phyloP scores from a whole-genome alignment of 1,140 invertebrate species.

The Penaeus chinensis region DNA sequence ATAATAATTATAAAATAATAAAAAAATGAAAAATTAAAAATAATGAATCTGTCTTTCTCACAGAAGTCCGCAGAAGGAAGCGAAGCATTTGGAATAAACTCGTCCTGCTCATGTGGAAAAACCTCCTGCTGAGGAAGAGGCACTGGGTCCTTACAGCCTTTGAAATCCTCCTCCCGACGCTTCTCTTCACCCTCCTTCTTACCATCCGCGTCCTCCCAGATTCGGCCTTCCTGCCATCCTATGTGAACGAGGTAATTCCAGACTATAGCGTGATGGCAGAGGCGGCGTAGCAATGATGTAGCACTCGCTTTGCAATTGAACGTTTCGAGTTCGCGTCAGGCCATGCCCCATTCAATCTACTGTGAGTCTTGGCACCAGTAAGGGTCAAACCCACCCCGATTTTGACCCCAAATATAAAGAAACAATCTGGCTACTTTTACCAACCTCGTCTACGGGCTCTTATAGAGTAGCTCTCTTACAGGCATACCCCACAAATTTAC shows the following conservation, averaged over 20 bases:
- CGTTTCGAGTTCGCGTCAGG: background rate
- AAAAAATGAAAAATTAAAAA: background rate
- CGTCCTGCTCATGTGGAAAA: slow-evolving; percentile 68
- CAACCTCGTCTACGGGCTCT: too few relatives aligned
- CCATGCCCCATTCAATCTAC: background rate
- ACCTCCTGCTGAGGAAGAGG: slow-evolving; percentile 67
- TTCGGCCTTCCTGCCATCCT: slow-evolving; percentile 29
- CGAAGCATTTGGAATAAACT: slow-evolving; percentile 31
- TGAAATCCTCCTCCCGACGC: slow-evolving; percentile 66
- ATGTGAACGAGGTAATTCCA: slow-evolving; percentile 14
- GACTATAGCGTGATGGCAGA: background rate
- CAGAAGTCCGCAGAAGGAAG: background rate
- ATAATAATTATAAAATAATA: too few relatives aligned
- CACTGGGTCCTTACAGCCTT: slow-evolving; percentile 69
- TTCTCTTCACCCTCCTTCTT: slow-evolving; percentile 63
- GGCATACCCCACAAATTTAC: too few relatives aligned
- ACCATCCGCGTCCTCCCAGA: slow-evolving; percentile 46
- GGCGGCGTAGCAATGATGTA: background rate
- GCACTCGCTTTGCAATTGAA: background rate
- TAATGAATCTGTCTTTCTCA: background rate
- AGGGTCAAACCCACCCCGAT: background rate
- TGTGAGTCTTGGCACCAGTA: background rate
- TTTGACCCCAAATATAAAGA: background rate
- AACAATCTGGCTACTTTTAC: too few relatives aligned
- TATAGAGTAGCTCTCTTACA: too few relatives aligned